These are phyloP conservation scores for Cossypha heuglini DNA, from an alignment of 2,797 vertebrate species.

Conservation along the genomic window DNA sequence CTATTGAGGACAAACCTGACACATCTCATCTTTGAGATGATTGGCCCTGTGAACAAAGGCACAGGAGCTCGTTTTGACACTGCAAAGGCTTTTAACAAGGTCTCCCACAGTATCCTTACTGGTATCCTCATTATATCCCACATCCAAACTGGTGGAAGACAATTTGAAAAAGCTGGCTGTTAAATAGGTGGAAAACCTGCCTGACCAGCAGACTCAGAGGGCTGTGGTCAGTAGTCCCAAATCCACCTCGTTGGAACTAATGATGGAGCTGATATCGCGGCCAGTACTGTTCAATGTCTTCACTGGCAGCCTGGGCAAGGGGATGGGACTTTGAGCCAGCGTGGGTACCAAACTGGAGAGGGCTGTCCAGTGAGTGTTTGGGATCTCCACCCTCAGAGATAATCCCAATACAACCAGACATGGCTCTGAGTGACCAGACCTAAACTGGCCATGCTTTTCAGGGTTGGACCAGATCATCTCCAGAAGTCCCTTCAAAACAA, in stretches of 20 bases:
- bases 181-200: not conserved
- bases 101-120: not conserved
- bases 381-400: not conserved
- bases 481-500: not conserved
- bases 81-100: not conserved
- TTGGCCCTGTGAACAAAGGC: accelerated
- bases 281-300: not conserved
- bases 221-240: not conserved
- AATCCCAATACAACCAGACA: not conserved
- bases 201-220: not conserved
- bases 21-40: not conserved
- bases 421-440: not conserved
- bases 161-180: not conserved
- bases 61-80: not conserved
- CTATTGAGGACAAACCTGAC: not conserved
- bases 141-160: not conserved
- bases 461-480: not conserved
- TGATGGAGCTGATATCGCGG: not conserved
- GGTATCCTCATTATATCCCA: too few relatives aligned
- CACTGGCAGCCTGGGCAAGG: not conserved
- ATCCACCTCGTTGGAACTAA: not conserved
- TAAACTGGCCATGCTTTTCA: not conserved
- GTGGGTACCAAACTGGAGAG: not conserved
- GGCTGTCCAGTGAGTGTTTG: not conserved
- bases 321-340: not conserved